These are phyloP conservation scores for Bubo blakistoni DNA, from an alignment of 2,113 vertebrate species.

Conservation along the genomic window DNA sequence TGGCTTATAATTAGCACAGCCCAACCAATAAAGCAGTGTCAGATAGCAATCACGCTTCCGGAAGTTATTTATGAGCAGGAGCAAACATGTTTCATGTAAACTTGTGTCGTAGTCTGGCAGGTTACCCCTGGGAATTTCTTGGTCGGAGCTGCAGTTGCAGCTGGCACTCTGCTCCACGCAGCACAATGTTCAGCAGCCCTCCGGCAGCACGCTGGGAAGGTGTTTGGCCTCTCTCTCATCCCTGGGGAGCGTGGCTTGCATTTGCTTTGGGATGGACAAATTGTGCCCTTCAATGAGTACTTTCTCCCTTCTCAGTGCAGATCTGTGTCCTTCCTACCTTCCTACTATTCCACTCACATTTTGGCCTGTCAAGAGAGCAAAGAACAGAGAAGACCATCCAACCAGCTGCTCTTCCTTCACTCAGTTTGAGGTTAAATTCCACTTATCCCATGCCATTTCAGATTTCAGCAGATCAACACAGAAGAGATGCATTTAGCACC, in stretches of 20 bases:
- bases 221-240: neutral
- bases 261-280: neutral
- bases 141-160: neutral
- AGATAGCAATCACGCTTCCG: neutral
- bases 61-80: neutral
- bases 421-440: neutral
- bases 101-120: accelerated
- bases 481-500: accelerated
- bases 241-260: accelerated
- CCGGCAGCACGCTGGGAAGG: accelerated
- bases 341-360: neutral
- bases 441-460: neutral
- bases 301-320: neutral
- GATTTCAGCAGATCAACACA: neutral
- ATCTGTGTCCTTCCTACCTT: neutral
- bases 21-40: neutral
- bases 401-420: neutral
- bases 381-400: neutral
- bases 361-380: neutral
- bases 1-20: neutral
- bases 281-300: neutral
- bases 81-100: neutral
- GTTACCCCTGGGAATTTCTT: neutral
- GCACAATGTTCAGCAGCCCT: neutral
- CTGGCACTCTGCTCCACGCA: neutral